Base-by-base conservation (phyloP, 2,888 invertebrate genomes). In the Acrobasis suavella region DNA sequence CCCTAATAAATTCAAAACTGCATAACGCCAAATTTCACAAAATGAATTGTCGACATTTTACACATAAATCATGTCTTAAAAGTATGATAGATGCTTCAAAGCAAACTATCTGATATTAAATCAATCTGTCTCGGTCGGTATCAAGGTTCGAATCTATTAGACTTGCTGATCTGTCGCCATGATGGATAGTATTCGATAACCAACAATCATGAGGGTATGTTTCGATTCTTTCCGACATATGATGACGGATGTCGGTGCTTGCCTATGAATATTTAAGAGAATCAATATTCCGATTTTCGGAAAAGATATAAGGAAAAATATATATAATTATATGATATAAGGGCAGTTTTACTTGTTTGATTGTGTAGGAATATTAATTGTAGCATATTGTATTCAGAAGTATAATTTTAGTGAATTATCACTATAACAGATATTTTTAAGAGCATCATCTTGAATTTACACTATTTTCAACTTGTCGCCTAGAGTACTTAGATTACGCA, bases 111-210 rank as follows among this genome's bases (percentile, higher is more conserved):
- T 42, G 42, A 56, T 56, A 56, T 56, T 56, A 56, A 60, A 60
- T 51, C 60, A 39, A 60, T 60, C 60, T 52, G 39, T 60, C 60
- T 60, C 51, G 14, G n/a, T 39, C 15, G 39, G 51, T 51, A 51
- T 58, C 52, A 42, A 52, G 61, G 52, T 60, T 64, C 61, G 51
- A 64, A 64, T 63, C 64, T 63, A 61, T 65, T 63, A 64, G 62
- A 56, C 17, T 60, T 42, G 64, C 58, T 60, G 62, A 58, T 58
- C 64, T 63, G 65, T 62, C 65, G 62, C 62, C 51, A 60, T 64
- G 64, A 64, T 65, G 63, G 67, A 67, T 64, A 9, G 56, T 14
- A 39, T n/a, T 55, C 55, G 55, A 37, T 55, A 38, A 38, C 54
- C 55, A 42, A 42, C 42, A 56, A 42, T 56, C 56, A 42, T 56